Evolutionary conservation across 2,113 vertebrate species (phyloP), one percentile per base, ranked within the genome.

Genomic region (Pachyramphus minor): DNA sequence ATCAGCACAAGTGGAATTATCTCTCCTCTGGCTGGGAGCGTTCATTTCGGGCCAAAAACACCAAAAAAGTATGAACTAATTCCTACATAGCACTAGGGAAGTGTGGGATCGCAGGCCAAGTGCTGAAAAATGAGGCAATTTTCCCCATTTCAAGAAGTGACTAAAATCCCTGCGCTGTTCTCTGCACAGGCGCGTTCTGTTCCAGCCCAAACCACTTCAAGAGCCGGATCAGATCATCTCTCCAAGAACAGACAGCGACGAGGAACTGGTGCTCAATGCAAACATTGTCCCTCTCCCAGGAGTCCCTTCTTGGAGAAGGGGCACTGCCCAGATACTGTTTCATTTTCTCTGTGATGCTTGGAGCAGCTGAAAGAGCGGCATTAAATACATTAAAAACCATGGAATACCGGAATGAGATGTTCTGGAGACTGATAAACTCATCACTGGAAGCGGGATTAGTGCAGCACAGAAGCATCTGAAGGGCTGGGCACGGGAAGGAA

Each of bases 1-100:
- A 98, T 80, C 92, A 73, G 88, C 94, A 80, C 93, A 94, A 98
- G 97, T 63, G 93, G 97, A 98, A 98, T 97, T 97, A 98, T 97
- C 97, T 97, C 96, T 98, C 96, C 96, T 93, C 96, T 98, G 98
- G 98, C 97, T 91, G 91, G 93, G 95, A 95, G 96, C 52, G 82
- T 78, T 95, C 97, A 90, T 83, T 97, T 94, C 90, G 47, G 97
- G 98, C 98, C 98, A 98, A 98, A 95, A 98, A 97, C 96, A 98
- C 97, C 96, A 97, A 97, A 95, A 96, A 96, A 93, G 95, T 96
- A 97, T 97, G 94, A 98, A 98, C 98, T 98, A 97, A 98, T 97
- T 97, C 92, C 91, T 95, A 96, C 97, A 92, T 41, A 75, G 95
- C 86, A 62, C 89, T 79, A 82, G 95, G 88, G 93, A 95, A 97